Evolutionary conservation across 2,113 vertebrate genomes (phyloP).

Genomic region (Epinephelus cyanopodus): DNA sequence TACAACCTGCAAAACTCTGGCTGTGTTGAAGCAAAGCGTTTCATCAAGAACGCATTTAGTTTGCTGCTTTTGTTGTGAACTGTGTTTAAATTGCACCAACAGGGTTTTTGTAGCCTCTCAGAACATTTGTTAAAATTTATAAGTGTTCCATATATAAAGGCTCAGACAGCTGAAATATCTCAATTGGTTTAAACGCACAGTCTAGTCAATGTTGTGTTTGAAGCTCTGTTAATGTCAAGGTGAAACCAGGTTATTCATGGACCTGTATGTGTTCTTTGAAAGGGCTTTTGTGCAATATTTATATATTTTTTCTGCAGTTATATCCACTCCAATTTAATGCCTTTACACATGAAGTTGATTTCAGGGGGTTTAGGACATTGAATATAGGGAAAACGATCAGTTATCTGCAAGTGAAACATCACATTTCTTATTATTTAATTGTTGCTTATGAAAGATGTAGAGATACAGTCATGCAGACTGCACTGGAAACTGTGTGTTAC

Average conservation of each 20-base stretch:
- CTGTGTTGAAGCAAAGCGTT: neutral
- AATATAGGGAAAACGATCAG: neutral
- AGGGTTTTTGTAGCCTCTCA: neutral
- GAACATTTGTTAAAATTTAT: neutral
- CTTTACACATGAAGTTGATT: neutral
- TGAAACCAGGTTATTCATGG: neutral
- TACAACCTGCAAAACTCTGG: slow-evolving; percentile 48
- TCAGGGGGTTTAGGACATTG: neutral
- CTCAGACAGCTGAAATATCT: neutral
- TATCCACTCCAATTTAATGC: neutral
- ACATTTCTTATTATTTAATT: neutral
- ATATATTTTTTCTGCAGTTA: neutral
- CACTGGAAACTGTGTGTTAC: too few relatives aligned
- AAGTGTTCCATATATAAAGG: slow-evolving; percentile 10
- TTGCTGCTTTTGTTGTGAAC: neutral
- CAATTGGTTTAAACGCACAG: slow-evolving; percentile 9
- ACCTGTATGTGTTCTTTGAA: neutral
- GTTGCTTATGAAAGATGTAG: neutral
- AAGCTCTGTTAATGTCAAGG: slow-evolving; percentile 2
- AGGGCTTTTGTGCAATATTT: too few relatives aligned
- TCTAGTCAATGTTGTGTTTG: neutral
- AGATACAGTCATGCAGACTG: neutral
- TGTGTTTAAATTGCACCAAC: neutral
- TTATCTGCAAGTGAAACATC: neutral
- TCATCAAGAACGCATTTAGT: neutral